These are phyloP conservation scores for Deilephila porcellus DNA, from an alignment of 2,888 invertebrate genomes.

Conservation along the genomic window DNA sequence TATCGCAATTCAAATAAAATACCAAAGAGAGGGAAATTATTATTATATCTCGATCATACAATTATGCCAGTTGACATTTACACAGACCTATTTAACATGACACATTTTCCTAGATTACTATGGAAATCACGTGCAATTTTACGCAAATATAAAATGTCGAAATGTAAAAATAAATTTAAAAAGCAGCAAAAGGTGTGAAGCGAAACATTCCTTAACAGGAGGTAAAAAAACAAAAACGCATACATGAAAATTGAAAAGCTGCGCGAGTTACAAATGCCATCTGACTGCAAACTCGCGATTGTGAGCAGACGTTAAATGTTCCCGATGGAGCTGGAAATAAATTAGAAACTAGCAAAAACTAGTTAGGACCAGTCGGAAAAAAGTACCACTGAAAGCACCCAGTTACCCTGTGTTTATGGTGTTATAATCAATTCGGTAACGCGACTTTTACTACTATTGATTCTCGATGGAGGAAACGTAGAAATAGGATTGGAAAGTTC, in stretches of 20 bases:
- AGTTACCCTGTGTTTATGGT: slow-evolving; percentile 58
- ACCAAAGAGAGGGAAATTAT: too few species aligned
- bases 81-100: too few species aligned
- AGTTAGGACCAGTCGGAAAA: slow-evolving; percentile 37
- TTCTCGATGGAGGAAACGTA: slow-evolving; percentile 33
- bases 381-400: slow-evolving; percentile 46
- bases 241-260: slow-evolving; percentile 17
- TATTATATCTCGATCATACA: too few species aligned
- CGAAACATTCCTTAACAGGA: background rate
- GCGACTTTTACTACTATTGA: slow-evolving; percentile 46
- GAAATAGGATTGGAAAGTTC: too few species aligned
- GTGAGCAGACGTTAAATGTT: slow-evolving; percentile 11
- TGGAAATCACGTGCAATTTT: too few species aligned
- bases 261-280: slow-evolving; percentile 8
- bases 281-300: slow-evolving; percentile 5
- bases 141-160: background rate
- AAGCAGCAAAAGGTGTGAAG: background rate
- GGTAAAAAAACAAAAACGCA: background rate
- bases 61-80: too few species aligned
- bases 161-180: background rate
- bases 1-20: too few species aligned
- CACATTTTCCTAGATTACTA: too few species aligned
- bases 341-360: slow-evolving; percentile 25
- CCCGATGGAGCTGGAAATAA: slow-evolving; percentile 20
- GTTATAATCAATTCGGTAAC: slow-evolving; percentile 69